Evolutionary conservation across 2,113 vertebrate species (phyloP).

Genomic region (Nibea coibor): DNA sequence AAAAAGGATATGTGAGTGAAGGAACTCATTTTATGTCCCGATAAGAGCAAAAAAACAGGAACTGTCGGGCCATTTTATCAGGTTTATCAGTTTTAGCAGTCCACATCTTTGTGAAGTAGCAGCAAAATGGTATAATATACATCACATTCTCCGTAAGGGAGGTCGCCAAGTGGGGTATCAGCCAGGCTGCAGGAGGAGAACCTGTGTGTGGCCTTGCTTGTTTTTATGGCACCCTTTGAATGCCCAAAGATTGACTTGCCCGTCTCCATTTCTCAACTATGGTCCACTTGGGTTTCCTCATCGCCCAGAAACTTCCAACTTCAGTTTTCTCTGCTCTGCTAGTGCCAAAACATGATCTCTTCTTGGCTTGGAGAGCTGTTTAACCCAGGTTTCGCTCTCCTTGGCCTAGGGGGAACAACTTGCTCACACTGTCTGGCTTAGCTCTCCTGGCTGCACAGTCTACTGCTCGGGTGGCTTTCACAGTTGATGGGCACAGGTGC

Average conservation of each 20-base stretch:
- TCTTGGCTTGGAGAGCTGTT: slow-evolving; percentile 32
- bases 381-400: slow-evolving; percentile 24
- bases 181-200: slow-evolving; percentile 15
- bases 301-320: slow-evolving; percentile 33
- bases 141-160: not conserved
- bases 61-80: slow-evolving; percentile 22
- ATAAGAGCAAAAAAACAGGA: slow-evolving; percentile 34
- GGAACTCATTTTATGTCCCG: slow-evolving; percentile 22
- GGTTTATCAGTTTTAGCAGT: slow-evolving; percentile 8
- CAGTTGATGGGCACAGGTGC: slow-evolving; percentile 39
- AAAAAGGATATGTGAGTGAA: slow-evolving; percentile 32
- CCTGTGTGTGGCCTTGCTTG: slow-evolving; percentile 50
- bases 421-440: not conserved
- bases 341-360: slow-evolving; percentile 41
- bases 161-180: slow-evolving; percentile 1
- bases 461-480: not conserved
- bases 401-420: slow-evolving; percentile 14
- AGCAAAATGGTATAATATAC: slow-evolving; percentile 23
- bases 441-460: not conserved
- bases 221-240: slow-evolving; percentile 36
- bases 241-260: slow-evolving; percentile 13
- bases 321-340: slow-evolving; percentile 29
- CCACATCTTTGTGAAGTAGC: slow-evolving; percentile 10
- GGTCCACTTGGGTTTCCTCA: slow-evolving; percentile 47
- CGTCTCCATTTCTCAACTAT: slow-evolving; percentile 32